phyloP scores from a whole-genome alignment of 2,888 invertebrate species.

The Noctua janthe region DNA sequence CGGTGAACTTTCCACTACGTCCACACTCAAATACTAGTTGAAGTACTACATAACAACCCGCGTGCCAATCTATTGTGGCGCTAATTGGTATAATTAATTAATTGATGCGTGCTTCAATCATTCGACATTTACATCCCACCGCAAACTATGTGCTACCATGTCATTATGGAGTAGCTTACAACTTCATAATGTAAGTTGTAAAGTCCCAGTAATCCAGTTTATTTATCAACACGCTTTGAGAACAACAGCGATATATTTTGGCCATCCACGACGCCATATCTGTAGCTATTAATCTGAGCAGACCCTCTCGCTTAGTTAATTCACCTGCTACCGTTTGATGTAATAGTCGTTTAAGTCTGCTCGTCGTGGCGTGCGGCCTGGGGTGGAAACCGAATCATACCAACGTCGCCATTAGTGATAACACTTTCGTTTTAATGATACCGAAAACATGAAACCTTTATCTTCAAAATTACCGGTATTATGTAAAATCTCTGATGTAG shows the following conservation, averaged over 20 bases:
- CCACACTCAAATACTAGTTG: constrained; percentile 20
- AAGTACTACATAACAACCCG: constrained; percentile 22
- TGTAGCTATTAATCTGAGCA: constrained; percentile 81
- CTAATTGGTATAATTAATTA: constrained; percentile 58
- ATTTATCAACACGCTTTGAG: constrained; percentile 60
- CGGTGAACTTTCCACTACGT: neutral
- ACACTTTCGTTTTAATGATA: constrained; percentile 65
- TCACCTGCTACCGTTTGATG: constrained; percentile 81
- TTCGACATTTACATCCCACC: constrained; percentile 34
- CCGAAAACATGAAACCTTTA: constrained; percentile 11
- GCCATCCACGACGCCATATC: constrained; percentile 76
- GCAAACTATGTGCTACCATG: constrained; percentile 29
- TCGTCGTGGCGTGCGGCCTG: constrained; percentile 68
- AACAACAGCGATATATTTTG: constrained; percentile 72
- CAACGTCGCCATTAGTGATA: constrained; percentile 75
- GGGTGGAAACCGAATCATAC: constrained; percentile 66
- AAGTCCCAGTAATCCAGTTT: constrained; percentile 54
- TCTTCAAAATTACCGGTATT: constrained; percentile 4
- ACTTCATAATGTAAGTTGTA: constrained; percentile 42
- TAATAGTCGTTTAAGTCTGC: constrained; percentile 78
- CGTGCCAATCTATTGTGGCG: constrained; percentile 26
- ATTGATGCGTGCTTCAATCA: constrained; percentile 37
- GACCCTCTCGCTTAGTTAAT: constrained; percentile 78
- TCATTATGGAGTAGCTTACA: constrained; percentile 42
- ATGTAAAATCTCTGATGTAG: neutral